These are phyloP conservation scores for Saccopteryx leptura DNA, from an alignment of 2,113 vertebrate species.

Conservation along the genomic window DNA sequence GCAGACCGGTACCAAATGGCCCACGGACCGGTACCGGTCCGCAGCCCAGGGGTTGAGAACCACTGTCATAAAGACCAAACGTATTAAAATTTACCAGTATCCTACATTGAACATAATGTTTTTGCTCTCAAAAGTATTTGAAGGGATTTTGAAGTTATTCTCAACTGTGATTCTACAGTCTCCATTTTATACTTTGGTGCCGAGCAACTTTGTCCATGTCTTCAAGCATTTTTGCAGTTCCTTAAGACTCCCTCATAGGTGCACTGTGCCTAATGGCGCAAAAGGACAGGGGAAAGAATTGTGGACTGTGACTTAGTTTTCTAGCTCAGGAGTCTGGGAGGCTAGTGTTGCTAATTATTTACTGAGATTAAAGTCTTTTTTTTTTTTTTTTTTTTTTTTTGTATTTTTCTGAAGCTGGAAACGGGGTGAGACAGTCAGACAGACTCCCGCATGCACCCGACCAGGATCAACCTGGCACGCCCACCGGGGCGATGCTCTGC, in stretches of 20 bases:
- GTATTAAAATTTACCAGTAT: not conserved
- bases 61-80: not conserved
- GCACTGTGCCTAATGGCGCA: not conserved
- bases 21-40: too few relatives aligned
- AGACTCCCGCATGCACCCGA: too few relatives aligned
- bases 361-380: slow-evolving; percentile 41
- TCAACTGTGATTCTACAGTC: slow-evolving; percentile 49
- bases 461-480: too few relatives aligned
- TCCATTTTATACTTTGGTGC: slow-evolving; percentile 27
- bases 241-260: not conserved
- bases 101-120: not conserved
- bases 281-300: not conserved
- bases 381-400: too few relatives aligned
- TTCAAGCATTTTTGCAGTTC: slow-evolving; percentile 3
- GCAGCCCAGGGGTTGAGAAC: too few relatives aligned
- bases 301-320: not conserved
- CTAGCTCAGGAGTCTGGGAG: not conserved
- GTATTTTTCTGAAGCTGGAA: too few relatives aligned
- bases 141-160: not conserved
- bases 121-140: slow-evolving; percentile 29
- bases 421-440: too few relatives aligned
- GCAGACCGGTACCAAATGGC: too few relatives aligned
- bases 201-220: not conserved
- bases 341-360: not conserved
- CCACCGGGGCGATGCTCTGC: too few relatives aligned